Conservation (phyloP, 2,113 vertebrate species). For the Sterrhoptilus dennistouni region DNA sequence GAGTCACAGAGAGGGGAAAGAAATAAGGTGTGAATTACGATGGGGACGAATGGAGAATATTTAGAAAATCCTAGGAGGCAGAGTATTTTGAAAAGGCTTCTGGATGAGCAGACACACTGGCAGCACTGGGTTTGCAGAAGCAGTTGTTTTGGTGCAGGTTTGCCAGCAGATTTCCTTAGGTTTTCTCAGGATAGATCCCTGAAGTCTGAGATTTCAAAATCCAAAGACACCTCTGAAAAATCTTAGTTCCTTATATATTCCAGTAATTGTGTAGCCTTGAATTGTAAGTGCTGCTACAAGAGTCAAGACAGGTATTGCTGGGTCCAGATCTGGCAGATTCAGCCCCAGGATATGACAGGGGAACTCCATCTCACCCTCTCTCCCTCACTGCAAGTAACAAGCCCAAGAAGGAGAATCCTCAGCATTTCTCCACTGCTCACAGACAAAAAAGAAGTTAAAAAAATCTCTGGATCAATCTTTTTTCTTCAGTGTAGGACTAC, state of each 20-base stretch:
- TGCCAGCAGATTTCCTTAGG: not conserved
- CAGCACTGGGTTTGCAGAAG: not conserved
- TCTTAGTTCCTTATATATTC: not conserved
- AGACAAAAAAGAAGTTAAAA: not conserved
- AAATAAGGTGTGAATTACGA: not conserved
- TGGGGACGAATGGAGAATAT: not conserved
- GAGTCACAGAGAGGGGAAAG: not conserved
- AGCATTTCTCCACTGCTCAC: not conserved
- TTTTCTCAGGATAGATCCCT: not conserved
- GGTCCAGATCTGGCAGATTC: not conserved
- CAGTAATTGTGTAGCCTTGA: not conserved
- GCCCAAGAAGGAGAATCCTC: not conserved
- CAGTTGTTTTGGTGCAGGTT: not conserved
- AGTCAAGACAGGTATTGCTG: not conserved
- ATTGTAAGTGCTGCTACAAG: not conserved
- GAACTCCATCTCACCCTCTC: not conserved
- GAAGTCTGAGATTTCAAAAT: not conserved
- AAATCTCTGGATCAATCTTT: not conserved
- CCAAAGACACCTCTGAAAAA: not conserved
- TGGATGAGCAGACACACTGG: not conserved
- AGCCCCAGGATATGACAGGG: not conserved
- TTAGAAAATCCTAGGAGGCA: conserved; percentile 29
- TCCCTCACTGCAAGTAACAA: not conserved
- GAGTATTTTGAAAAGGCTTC: not conserved
- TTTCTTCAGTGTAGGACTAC: not conserved